Evolutionary conservation across 2,113 vertebrate genomes (phyloP).

Genomic region (Aplodontia rufa): DNA sequence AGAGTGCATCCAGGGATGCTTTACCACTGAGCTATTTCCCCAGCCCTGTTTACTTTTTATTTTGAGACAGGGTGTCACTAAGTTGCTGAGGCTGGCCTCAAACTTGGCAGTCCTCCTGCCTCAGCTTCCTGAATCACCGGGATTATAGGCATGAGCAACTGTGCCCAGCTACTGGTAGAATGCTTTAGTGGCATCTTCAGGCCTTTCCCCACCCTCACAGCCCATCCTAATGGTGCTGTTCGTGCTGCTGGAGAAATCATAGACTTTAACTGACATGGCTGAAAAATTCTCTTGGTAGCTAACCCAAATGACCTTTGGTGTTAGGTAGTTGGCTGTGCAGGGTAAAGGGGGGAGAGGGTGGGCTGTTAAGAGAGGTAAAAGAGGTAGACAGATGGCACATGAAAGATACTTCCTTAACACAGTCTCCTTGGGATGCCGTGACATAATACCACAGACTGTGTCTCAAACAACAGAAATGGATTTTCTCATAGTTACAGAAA

Average conservation of each 20-base stretch:
- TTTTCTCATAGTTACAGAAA: not conserved
- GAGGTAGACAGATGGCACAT: accelerated
- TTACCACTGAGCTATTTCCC: too few species aligned
- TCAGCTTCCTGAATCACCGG: too few species aligned
- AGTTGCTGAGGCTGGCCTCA: too few species aligned
- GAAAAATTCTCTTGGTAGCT: not conserved
- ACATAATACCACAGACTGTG: not conserved
- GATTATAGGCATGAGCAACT: too few species aligned
- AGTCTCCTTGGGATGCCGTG: not conserved
- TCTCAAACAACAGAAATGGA: not conserved
- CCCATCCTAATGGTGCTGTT: not conserved
- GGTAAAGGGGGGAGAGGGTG: not conserved
- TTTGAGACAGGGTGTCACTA: too few species aligned
- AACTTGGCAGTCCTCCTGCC: too few species aligned
- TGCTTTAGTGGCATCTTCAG: not conserved
- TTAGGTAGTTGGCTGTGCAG: not conserved
- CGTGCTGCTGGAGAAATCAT: not conserved
- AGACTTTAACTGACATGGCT: not conserved
- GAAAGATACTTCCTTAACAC: not conserved
- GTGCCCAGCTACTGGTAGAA: too few species aligned
- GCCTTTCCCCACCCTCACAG: not conserved
- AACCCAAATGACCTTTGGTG: not conserved
- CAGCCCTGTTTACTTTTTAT: too few species aligned
- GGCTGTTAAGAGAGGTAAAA: not conserved
- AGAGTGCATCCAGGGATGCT: too few species aligned